A percentile compares a stretch with the other conserved stretches of the same genome.
These are phyloP conservation scores for Gavialis gangeticus DNA, from an alignment of 2,113 vertebrate species.

Conservation along the genomic window DNA sequence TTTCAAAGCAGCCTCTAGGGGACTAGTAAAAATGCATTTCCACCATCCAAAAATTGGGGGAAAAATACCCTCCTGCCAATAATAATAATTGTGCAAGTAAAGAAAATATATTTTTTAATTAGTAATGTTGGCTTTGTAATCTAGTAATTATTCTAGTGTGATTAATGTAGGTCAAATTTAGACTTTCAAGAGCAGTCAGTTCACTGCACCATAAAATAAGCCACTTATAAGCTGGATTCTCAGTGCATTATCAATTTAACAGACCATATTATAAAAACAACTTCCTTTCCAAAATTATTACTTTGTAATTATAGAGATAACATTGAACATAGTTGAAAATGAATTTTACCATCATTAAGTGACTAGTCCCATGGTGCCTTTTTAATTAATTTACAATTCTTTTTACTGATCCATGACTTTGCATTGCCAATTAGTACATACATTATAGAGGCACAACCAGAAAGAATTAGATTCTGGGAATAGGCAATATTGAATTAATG, in stretches of 20 bases:
- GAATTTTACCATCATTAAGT: neutral
- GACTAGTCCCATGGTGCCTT: neutral
- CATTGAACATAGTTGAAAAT: constrained; percentile 23
- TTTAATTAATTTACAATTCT: constrained; percentile 20
- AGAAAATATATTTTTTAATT: constrained; percentile 14
- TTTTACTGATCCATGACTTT: neutral
- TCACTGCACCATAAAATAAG: constrained; percentile 47
- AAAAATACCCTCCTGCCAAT: neutral
- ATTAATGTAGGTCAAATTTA: constrained; percentile 29
- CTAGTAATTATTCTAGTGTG: neutral
- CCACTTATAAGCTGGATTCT: constrained; percentile 8
- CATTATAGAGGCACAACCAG: neutral
- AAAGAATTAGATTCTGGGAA: neutral
- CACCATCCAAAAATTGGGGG: neutral
- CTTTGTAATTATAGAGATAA: constrained; percentile 38
- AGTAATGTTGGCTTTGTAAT: neutral
- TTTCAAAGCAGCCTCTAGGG: neutral
- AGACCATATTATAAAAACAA: constrained; percentile 35
- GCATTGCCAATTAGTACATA: neutral
- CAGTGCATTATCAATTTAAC: constrained; percentile 20
- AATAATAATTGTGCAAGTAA: neutral
- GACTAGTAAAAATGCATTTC: neutral
- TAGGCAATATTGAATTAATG: neutral
- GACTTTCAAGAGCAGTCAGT: constrained; percentile 30
- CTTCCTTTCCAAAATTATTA: constrained; percentile 24